phyloP scores from a whole-genome alignment of 2,113 vertebrate species.

The Seriola rivoliana region DNA sequence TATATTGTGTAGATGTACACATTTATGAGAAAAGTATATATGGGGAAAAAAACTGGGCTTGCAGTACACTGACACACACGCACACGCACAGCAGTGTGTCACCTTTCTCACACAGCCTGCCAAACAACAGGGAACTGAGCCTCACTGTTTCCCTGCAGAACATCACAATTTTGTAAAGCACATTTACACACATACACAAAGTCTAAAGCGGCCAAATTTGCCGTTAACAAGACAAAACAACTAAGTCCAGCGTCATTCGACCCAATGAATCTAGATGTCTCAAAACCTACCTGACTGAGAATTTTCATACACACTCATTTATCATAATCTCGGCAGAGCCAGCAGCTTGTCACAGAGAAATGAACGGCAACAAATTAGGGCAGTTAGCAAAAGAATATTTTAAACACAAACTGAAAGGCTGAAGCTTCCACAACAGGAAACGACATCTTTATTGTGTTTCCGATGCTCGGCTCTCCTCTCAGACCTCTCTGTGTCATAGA shows the following conservation, averaged over 20 bases:
- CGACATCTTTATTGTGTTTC: neutral
- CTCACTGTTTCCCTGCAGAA: neutral
- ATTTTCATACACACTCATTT: neutral
- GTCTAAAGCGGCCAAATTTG: neutral
- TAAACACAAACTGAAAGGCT: neutral
- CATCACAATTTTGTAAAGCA: neutral
- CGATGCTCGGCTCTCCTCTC: neutral
- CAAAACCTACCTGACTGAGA: slow-evolving; percentile 3
- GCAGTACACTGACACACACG: neutral
- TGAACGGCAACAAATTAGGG: neutral
- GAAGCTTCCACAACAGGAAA: slow-evolving; percentile 1
- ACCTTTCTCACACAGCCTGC: slow-evolving; percentile 26
- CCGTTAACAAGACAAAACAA: neutral
- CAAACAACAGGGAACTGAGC: slow-evolving; percentile 16
- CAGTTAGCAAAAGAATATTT: neutral
- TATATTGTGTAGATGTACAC: neutral
- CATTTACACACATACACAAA: neutral
- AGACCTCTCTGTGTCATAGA: neutral
- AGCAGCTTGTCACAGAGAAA: neutral
- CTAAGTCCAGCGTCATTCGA: neutral
- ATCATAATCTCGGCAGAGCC: neutral
- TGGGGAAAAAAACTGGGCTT: neutral
- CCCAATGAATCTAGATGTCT: neutral
- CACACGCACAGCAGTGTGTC: neutral
- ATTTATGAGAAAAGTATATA: neutral